A percentile compares a stretch with the other conserved stretches of the same genome.
These are phyloP conservation scores for Allacma fusca DNA, from an alignment of 2,888 invertebrate species.

Conservation along the genomic window DNA sequence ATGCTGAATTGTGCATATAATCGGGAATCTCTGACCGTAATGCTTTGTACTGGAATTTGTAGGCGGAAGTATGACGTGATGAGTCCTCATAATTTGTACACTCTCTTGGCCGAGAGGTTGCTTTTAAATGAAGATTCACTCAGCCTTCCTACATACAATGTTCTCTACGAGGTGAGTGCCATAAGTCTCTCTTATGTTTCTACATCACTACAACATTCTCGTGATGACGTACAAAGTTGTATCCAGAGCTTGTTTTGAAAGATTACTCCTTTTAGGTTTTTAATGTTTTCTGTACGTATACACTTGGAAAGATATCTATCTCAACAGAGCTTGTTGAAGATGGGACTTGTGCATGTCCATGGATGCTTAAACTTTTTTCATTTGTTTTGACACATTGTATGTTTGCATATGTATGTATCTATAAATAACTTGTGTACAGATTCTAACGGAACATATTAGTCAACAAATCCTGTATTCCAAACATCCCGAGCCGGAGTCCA, in stretches of 20 bases:
- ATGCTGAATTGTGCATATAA: constrained; percentile 3
- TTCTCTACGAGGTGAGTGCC: constrained; percentile 82
- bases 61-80: constrained; percentile 99
- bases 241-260: constrained; percentile 8
- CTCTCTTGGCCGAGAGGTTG: constrained; percentile 91
- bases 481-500: constrained; percentile 94
- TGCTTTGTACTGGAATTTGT: constrained; percentile 53
- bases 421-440: constrained; percentile 66
- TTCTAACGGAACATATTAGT: constrained; percentile 96
- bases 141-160: constrained; percentile 95
- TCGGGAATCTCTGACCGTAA: background rate
- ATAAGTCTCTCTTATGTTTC: too few species aligned
- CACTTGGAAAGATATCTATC: too few species aligned
- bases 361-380: background rate
- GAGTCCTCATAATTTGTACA: constrained; percentile 98
- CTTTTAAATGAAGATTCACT: constrained; percentile 87
- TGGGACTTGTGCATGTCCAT: too few species aligned
- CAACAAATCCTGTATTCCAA: constrained; percentile 92
- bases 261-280: background rate
- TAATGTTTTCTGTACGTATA: too few species aligned
- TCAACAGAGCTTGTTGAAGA: too few species aligned
- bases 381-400: background rate
- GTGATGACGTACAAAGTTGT: too few species aligned
- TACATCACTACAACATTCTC: too few species aligned
- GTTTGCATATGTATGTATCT: background rate